Percentiles rank a stretch among this genome's conserved stretches.
These are phyloP conservation scores for Trachelus tabidus DNA, from an alignment of 2,888 invertebrate species.

Conservation along the genomic window DNA sequence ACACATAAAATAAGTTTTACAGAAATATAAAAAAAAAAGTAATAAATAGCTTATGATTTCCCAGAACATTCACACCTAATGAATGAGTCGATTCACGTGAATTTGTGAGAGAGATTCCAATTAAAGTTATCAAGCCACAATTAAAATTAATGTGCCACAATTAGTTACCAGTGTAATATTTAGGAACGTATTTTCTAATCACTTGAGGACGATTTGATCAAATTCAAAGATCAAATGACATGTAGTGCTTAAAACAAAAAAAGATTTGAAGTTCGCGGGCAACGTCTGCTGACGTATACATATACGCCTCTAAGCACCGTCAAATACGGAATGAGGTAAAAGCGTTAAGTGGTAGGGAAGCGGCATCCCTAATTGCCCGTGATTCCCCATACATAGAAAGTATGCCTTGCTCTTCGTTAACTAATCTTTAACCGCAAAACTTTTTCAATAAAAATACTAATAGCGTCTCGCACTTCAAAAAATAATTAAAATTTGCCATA, in stretches of 20 bases:
- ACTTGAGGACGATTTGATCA: background rate
- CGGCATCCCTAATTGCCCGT: background rate
- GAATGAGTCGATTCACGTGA: background rate
- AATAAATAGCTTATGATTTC: background rate
- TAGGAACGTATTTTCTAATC: background rate
- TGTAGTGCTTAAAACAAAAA: background rate
- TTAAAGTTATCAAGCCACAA: slow-evolving; percentile 22
- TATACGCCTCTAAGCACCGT: background rate
- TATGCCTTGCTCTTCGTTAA: background rate
- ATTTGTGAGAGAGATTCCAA: slow-evolving; percentile 2
- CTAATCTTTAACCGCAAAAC: background rate
- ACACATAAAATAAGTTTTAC: background rate
- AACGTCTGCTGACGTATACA: too few species aligned
- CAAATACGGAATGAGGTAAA: background rate
- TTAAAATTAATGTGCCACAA: background rate
- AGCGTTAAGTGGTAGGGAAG: background rate
- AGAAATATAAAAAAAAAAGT: background rate
- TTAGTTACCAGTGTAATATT: background rate
- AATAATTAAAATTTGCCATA: background rate
- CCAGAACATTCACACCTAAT: background rate
- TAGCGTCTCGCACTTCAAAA: background rate
- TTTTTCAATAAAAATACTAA: background rate
- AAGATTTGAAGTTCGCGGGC: background rate
- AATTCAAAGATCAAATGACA: background rate
- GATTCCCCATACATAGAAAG: background rate